phyloP scores from a whole-genome alignment of 2,888 invertebrate genomes.

The Callosobruchus maculatus region DNA sequence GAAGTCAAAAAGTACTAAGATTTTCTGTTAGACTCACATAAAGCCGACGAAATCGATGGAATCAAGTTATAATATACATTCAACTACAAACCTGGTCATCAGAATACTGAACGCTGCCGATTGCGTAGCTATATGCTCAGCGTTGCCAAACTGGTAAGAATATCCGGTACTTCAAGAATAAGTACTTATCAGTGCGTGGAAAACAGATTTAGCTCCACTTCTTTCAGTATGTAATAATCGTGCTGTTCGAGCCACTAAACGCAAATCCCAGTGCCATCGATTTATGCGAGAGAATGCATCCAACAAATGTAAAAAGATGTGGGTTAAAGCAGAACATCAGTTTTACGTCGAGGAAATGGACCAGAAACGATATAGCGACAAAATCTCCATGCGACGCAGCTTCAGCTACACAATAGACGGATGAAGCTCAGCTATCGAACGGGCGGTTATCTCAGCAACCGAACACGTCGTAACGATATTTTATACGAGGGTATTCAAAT shows the following conservation, averaged over 20 bases:
- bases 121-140: too few relatives aligned
- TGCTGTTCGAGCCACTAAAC: not conserved
- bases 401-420: not conserved
- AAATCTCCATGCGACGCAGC: constrained; percentile 24
- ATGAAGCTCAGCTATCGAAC: constrained; percentile 9
- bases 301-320: not conserved
- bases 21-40: too few relatives aligned
- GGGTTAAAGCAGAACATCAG: not conserved
- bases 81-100: too few relatives aligned
- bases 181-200: too few relatives aligned
- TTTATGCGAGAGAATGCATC: not conserved
- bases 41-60: too few relatives aligned
- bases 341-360: constrained; percentile 27
- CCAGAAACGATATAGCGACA: constrained; percentile 39
- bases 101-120: too few relatives aligned
- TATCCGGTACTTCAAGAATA: too few relatives aligned
- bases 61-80: too few relatives aligned
- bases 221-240: too few relatives aligned
- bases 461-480: not conserved
- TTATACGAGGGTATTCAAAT: not conserved
- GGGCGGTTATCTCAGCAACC: constrained; percentile 33
- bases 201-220: too few relatives aligned
- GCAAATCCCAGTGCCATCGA: not conserved
- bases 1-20: too few relatives aligned
- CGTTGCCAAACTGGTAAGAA: too few relatives aligned